Base-by-base conservation (phyloP, 1,140 invertebrate genomes). In the Drosophila tristis region DNA sequence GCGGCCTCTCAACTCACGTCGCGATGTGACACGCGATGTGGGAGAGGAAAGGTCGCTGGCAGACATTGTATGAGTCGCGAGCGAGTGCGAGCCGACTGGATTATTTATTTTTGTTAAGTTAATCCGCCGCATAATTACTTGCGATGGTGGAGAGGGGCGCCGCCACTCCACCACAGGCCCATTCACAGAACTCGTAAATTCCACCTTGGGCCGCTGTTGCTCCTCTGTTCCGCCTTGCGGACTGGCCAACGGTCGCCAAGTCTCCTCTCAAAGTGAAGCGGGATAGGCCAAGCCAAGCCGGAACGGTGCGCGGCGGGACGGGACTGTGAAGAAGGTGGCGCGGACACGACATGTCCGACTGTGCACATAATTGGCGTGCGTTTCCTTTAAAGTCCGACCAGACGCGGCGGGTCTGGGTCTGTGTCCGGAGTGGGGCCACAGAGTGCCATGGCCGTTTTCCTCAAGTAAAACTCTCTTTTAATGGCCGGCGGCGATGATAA, bases 401-500 rank as follows among this genome's bases (percentile, higher is more conserved):
- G 62, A 45, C 23, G 51, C 42, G 56, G 57, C 49, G 49, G 72
- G 63, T 63, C 60, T 72, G 8, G 31, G 3, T 31, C 8, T 3
- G 31, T 31, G 8, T 9, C 26, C 26, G 35, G 35, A 13, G 35
- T 39, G 35, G 35, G 2, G 35, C 35, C 35, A 2, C 35, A 39
- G 35, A 39, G 35, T 39, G 35, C 11, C 35, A 39, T 39, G 35
- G 11, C 5, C 35, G 35, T 39, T 39, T 39, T 31, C 42, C 61
- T 57, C 66, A 64, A 89, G 64, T 89, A 89, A 89, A 89, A 89
- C 76, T 73, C 59, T 66, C 68, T 74, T 89, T 89, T 89, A 89
- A 89, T 78, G 67, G 61, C 76, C 51, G 25, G 13, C 68, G 49
- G 56, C 65, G 58, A 77, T 77, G 76, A 89, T 89, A 89, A 89